Conservation (phyloP, 2,797 vertebrate species). For the Cossypha heuglini region DNA sequence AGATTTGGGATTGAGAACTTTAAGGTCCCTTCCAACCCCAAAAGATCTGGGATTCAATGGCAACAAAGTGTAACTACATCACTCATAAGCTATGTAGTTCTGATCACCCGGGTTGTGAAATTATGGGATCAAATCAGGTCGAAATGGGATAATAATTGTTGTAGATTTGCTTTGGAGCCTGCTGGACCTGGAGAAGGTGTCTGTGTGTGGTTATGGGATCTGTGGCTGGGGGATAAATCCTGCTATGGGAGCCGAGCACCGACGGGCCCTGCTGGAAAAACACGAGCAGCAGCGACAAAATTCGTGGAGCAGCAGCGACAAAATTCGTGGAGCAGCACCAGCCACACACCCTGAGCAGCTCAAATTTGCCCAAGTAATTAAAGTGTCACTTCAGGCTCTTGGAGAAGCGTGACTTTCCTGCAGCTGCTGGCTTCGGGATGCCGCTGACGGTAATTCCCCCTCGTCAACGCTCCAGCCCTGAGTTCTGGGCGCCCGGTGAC, state of each 20-base stretch:
- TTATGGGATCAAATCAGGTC: rapidly evolving
- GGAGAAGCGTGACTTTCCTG: background rate
- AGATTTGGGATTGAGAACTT: background rate
- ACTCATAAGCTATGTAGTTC: background rate
- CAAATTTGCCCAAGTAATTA: background rate
- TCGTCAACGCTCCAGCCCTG: background rate
- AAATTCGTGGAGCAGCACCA: background rate
- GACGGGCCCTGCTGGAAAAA: background rate
- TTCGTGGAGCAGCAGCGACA: rapidly evolving
- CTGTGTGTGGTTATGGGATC: background rate
- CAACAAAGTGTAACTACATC: background rate
- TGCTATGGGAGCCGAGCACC: rapidly evolving
- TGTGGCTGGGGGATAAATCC: rapidly evolving
- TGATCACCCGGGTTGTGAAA: background rate
- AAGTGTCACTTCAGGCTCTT: background rate
- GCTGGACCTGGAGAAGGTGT: background rate
- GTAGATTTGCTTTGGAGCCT: background rate
- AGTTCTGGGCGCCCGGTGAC: background rate
- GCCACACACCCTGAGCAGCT: background rate
- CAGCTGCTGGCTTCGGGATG: background rate
- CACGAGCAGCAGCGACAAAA: rapidly evolving
- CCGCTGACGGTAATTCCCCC: background rate
- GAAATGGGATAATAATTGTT: background rate
- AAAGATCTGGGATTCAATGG: background rate
- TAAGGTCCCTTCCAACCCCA: background rate